Conservation (phyloP, 2,888 invertebrate species). For the Andrena fulva region DNA sequence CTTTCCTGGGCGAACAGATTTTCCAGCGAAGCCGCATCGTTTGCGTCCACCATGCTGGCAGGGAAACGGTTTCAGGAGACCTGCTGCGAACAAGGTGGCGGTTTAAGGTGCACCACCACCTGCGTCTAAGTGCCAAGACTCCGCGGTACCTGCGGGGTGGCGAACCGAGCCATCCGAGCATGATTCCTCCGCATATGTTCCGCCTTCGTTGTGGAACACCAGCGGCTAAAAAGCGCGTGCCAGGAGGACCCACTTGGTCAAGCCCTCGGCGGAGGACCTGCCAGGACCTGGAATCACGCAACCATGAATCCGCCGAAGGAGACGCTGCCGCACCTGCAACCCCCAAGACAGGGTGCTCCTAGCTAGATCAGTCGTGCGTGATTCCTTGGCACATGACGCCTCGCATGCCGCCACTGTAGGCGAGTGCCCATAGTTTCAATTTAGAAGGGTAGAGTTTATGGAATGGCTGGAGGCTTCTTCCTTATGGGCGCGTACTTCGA, state of each 20-base stretch:
- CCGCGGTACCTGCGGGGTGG: slow-evolving; percentile 77
- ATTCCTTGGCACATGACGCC: slow-evolving; percentile 80
- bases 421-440: background rate
- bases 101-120: slow-evolving; percentile 78
- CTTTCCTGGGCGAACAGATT: background rate
- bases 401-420: slow-evolving; percentile 29
- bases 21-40: background rate
- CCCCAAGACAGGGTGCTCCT: slow-evolving; percentile 80
- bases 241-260: slow-evolving; percentile 60
- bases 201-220: slow-evolving; percentile 71
- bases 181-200: slow-evolving; percentile 82
- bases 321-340: slow-evolving; percentile 82
- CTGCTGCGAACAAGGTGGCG: slow-evolving; percentile 60
- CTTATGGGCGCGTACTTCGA: too few relatives aligned
- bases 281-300: slow-evolving; percentile 80
- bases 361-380: slow-evolving; percentile 76
- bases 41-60: slow-evolving; percentile 6
- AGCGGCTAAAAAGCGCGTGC: slow-evolving; percentile 70
- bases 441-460: background rate
- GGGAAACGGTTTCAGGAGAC: slow-evolving; percentile 52
- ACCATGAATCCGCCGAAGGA: slow-evolving; percentile 83
- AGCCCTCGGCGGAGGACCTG: slow-evolving; percentile 65
- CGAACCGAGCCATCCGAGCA: slow-evolving; percentile 76
- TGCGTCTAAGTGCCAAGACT: slow-evolving; percentile 76
- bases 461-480: background rate